Percentiles rank a stretch among this genome's conserved stretches.
phyloP scores from a whole-genome alignment of 2,797 vertebrate species.

The Lutjanus argentimaculatus region DNA sequence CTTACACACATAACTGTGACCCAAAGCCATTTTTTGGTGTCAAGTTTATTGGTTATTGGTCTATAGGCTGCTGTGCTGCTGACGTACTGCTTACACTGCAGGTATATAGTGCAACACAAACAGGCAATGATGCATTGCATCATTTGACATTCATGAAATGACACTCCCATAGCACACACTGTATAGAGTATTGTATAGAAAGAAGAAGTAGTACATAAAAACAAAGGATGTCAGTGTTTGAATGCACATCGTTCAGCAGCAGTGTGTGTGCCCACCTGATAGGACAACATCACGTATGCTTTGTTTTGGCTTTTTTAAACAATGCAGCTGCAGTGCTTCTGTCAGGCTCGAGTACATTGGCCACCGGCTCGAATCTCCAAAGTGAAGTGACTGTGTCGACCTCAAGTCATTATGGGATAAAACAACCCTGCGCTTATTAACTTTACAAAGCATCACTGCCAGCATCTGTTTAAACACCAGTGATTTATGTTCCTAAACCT shows the following conservation, averaged over 20 bases:
- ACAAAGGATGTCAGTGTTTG: not conserved
- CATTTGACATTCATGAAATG: not conserved
- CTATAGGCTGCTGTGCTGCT: not conserved
- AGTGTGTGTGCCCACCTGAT: not conserved
- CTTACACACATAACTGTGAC: too few species aligned
- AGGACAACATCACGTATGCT: not conserved
- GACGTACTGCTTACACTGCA: not conserved
- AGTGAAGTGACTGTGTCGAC: slow-evolving; percentile 18
- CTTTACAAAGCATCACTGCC: slow-evolving; percentile 9
- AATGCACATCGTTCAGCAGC: not conserved
- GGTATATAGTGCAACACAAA: not conserved
- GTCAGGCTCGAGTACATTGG: not conserved
- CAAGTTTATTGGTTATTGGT: not conserved
- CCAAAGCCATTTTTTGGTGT: not conserved
- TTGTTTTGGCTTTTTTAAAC: not conserved
- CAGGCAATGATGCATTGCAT: not conserved
- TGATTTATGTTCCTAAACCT: not conserved
- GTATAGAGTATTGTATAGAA: not conserved
- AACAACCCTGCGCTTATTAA: not conserved
- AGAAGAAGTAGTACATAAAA: not conserved
- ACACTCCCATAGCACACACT: not conserved
- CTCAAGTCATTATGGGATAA: slow-evolving; percentile 6
- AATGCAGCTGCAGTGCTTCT: not conserved
- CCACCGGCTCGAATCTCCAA: not conserved
- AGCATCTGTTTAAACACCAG: not conserved